Base-by-base conservation (phyloP, 2,888 invertebrate species). In the Diloba caeruleocephala region DNA sequence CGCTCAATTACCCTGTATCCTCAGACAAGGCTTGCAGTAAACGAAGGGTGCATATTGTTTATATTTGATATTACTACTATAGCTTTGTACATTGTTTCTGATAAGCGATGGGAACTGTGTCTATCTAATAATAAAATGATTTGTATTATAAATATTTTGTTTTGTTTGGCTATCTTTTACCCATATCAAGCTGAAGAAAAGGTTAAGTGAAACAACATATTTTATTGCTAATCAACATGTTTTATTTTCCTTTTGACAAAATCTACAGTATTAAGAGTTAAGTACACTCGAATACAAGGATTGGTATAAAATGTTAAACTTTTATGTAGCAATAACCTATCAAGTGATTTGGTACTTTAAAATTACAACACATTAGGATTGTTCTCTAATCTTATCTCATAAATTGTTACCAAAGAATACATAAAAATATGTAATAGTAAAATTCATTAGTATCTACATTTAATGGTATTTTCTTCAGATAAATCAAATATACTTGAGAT, bases 11-110 rank as follows among this genome's bases (percentile, higher is more conserved):
- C 85, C 85, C 90, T 91, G 88, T 92, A 91, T 90, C 91, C 91
- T 90, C 87, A 86, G 84, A 86, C 82, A 90, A 92, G 91, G 92
- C 93, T 93, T 92, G 90, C 92, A 92, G 92, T 90, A 90, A 92
- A 90, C 90, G 91, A 92, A 92, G 92, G 92, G 93, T 92, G 93
- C 93, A 92, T 92, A 92, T 92, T 93, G 92, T 93, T 93, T 93
- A 92, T 93, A 93, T 92, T 92, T 93, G 93, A 93, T 93, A 94
- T 93, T 93, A 92, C 93, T 93, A 93, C 92, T 94, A 94, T 95
- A 95, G 95, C 95, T 95, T 95, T 95, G 95, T 95, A 95, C 95
- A 95, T 94, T 95, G 93, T 94, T 95, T 95, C 94, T 94, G 94
- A 94, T 95, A 95, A 95, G 95, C 95, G 94, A 93, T 94, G 94